These are phyloP conservation scores for Lithophane semibrunnea DNA, from an alignment of 2,888 invertebrate genomes.

Conservation along the genomic window DNA sequence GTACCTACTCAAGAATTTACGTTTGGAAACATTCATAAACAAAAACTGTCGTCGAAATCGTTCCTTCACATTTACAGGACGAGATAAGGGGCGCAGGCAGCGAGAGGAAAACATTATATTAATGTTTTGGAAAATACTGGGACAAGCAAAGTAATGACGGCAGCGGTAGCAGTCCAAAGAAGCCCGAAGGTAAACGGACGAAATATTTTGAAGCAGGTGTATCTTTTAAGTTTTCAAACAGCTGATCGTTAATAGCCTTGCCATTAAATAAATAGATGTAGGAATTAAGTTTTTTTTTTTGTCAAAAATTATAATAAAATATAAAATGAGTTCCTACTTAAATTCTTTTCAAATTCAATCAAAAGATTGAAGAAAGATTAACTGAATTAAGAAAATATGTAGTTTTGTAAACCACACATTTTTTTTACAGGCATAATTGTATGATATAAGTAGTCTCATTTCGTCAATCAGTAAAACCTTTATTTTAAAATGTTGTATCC, in stretches of 20 bases:
- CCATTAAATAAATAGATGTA: not conserved
- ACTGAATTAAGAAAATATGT: no score
- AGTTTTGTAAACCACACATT: not conserved
- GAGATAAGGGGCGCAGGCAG: conserved; percentile 63
- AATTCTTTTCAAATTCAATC: not conserved
- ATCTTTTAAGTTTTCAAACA: not conserved
- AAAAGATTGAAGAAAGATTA: not conserved
- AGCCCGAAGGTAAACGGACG: conserved; percentile 8
- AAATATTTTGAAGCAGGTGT: conserved; percentile 31
- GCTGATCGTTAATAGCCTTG: conserved; percentile 4
- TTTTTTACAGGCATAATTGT: no score
- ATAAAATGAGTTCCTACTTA: no score
- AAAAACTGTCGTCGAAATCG: conserved; percentile 62
- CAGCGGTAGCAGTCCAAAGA: not conserved
- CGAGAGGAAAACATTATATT: conserved; percentile 63
- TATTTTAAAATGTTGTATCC: not conserved
- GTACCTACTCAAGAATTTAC: conserved; percentile 51
- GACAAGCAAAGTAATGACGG: conserved; percentile 47
- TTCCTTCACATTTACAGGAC: conserved; percentile 56
- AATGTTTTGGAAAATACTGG: conserved; percentile 65
- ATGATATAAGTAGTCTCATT: no score
- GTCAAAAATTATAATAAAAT: no score
- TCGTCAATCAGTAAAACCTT: not conserved
- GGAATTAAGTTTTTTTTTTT: no score
- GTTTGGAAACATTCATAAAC: conserved; percentile 55